These are phyloP conservation scores for zebrafish (Danio rerio) DNA, from an alignment of 2,113 vertebrate species.

Conservation along the genomic window GRCz12tu NC_133181.1:19342501-19343000, in stretches of 20 bases:
- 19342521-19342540: constrained; percentile 10
- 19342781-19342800: constrained; percentile 19
- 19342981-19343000: no score
- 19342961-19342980: no score
- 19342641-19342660: neutral
- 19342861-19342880: neutral
- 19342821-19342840: constrained; percentile 23
- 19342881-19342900: neutral
- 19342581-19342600: constrained; percentile 31
- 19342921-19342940: no score
- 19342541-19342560: constrained; percentile 14
- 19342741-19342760: constrained; percentile 45
- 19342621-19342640: neutral
- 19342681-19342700: constrained; percentile 5
- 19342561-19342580: constrained; percentile 9
- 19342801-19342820: constrained; percentile 13
- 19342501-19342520: neutral
- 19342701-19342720: constrained; percentile 43
- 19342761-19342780: constrained; percentile 9
- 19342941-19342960: no score
- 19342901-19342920: no score
- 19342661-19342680: neutral
- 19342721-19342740: constrained; percentile 43
- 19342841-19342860: neutral
- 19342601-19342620: neutral